These are phyloP conservation scores for Nyctereutes procyonoides DNA, from an alignment of 2,113 vertebrate genomes.

Conservation along the genomic window DNA sequence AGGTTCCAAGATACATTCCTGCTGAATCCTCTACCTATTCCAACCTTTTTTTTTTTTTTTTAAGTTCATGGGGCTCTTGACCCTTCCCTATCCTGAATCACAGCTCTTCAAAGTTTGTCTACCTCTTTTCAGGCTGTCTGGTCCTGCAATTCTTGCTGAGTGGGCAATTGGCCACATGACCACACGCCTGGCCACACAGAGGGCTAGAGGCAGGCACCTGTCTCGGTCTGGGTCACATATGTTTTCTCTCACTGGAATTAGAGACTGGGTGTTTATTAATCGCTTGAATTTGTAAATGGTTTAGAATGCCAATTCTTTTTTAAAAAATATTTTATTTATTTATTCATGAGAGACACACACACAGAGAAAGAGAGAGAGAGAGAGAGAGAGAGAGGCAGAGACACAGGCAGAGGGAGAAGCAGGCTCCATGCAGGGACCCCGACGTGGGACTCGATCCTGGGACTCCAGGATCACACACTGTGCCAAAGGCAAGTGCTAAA, in stretches of 20 bases:
- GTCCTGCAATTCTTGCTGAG: neutral
- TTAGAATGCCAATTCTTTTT: neutral
- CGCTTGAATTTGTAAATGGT: neutral
- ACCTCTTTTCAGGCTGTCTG: neutral
- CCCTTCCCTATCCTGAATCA: neutral
- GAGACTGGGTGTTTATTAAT: conserved; percentile 18
- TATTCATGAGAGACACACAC: too few species aligned
- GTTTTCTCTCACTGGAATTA: neutral
- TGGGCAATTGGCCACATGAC: neutral
- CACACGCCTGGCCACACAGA: neutral
- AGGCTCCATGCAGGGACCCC: too few species aligned
- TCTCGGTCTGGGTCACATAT: neutral
- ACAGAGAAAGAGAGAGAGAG: too few species aligned
- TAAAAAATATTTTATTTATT: neutral
- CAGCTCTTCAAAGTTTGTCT: neutral
- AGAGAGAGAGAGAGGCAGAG: too few species aligned
- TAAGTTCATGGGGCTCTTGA: neutral
- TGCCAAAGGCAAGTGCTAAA: too few species aligned
- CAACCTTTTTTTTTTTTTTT: neutral
- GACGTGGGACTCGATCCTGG: too few species aligned
- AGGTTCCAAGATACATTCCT: neutral
- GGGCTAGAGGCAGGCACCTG: neutral
- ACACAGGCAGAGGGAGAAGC: too few species aligned
- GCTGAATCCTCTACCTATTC: neutral
- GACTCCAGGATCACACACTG: too few species aligned